Evolutionary conservation across 2,113 vertebrate species (phyloP).

Genomic region (Mormoops blainvillei): DNA sequence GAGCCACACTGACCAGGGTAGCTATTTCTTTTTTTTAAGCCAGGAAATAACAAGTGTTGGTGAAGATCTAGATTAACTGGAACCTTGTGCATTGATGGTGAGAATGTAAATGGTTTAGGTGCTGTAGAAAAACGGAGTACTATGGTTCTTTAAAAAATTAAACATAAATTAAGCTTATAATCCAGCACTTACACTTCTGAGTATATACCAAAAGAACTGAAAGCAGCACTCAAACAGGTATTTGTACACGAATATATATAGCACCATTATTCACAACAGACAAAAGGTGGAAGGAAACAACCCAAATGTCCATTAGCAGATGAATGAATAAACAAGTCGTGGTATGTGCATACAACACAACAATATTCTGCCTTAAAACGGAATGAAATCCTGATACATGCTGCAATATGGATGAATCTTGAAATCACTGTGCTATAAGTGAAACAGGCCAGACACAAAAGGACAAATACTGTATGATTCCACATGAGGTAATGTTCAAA

Average conservation of each 20-base stretch:
- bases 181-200: not conserved
- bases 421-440: not conserved
- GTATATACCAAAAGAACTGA: not conserved
- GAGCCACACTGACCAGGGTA: too few species aligned
- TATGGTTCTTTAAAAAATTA: not conserved
- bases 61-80: not conserved
- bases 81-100: not conserved
- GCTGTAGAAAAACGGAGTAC: not conserved
- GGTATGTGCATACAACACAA: not conserved
- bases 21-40: not conserved
- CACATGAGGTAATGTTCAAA: not conserved
- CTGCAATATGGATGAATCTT: not conserved
- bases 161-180: not conserved
- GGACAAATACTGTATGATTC: not conserved
- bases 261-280: not conserved
- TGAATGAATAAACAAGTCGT: not conserved
- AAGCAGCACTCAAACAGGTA: not conserved
- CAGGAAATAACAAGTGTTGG: not conserved
- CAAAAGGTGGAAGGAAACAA: not conserved
- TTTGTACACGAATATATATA: not conserved
- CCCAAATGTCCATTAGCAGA: not conserved
- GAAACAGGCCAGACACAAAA: slow-evolving; percentile 2
- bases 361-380: not conserved
- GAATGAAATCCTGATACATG: not conserved
- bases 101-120: not conserved